Conservation (phyloP, 2,888 invertebrate species). For the Autographa pulchrina region DNA sequence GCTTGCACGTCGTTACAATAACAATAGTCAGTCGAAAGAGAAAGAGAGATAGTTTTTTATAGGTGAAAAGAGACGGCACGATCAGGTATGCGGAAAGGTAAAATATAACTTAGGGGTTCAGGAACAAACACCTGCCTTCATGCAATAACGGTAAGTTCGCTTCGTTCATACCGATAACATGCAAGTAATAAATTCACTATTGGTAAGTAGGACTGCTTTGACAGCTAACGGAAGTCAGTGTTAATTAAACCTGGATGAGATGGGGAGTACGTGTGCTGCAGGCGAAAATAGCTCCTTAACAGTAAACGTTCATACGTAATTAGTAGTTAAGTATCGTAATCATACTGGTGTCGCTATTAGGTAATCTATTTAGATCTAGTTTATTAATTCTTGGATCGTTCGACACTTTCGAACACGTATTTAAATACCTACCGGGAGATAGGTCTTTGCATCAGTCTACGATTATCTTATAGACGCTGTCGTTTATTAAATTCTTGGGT, state of each 20-base stretch:
- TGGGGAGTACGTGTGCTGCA: constrained; percentile 32
- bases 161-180: constrained; percentile 44
- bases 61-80: constrained; percentile 35
- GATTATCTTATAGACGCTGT: no score
- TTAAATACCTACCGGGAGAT: background rate
- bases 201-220: constrained; percentile 30
- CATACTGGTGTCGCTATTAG: background rate
- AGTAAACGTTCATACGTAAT: constrained; percentile 3
- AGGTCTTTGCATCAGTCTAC: no score
- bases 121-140: constrained; percentile 56
- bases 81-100: constrained; percentile 53
- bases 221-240: constrained; percentile 47
- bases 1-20: constrained; percentile 28
- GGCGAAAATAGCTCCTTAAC: constrained; percentile 22
- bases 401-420: background rate
- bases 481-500: no score
- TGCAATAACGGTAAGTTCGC: constrained; percentile 51
- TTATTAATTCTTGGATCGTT: background rate
- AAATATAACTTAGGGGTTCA: constrained; percentile 43
- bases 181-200: constrained; percentile 41
- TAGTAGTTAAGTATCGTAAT: constrained; percentile 11
- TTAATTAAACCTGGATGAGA: constrained; percentile 36
- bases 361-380: constrained; percentile 3
- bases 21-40: constrained; percentile 51
- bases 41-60: constrained; percentile 34